Evolutionary conservation across 53 echinoderm and acorn worm genomes (phyloP).

Genomic region (Astropecten irregularis): DNA sequence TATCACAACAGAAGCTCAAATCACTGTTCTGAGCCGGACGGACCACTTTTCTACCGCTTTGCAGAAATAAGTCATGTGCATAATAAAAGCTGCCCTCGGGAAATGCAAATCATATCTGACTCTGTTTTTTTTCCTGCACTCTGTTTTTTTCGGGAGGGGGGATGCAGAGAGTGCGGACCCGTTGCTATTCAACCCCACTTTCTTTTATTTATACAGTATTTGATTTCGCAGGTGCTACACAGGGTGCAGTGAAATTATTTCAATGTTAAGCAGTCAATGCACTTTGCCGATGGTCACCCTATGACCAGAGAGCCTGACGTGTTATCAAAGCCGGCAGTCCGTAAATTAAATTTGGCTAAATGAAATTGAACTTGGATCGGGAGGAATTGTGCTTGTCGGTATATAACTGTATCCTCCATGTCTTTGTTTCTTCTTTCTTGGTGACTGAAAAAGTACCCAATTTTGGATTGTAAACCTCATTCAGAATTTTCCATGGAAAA

Average conservation of each 20-base stretch:
- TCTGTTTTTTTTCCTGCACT: background rate
- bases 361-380: too few species aligned
- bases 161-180: background rate
- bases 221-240: conserved; percentile 38
- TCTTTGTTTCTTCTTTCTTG: too few species aligned
- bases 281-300: too few species aligned
- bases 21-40: background rate
- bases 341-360: too few species aligned
- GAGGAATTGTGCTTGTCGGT: too few species aligned
- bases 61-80: conserved; percentile 28
- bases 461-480: too few species aligned
- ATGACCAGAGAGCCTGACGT: too few species aligned
- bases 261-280: conserved; percentile 34
- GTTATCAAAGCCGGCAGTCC: too few species aligned
- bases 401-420: too few species aligned
- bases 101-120: background rate
- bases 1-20: background rate
- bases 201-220: conserved; percentile 14
- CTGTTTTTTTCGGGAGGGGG: background rate
- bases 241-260: background rate
- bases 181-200: conserved; percentile 7
- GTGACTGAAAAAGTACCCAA: too few species aligned
- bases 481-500: too few species aligned
- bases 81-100: background rate
- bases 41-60: background rate